Percentiles rank a stretch among this genome's conserved stretches.
These are phyloP conservation scores for Macrosteles quadrilineatus DNA, from an alignment of 1,140 invertebrate species.

Conservation along the genomic window DNA sequence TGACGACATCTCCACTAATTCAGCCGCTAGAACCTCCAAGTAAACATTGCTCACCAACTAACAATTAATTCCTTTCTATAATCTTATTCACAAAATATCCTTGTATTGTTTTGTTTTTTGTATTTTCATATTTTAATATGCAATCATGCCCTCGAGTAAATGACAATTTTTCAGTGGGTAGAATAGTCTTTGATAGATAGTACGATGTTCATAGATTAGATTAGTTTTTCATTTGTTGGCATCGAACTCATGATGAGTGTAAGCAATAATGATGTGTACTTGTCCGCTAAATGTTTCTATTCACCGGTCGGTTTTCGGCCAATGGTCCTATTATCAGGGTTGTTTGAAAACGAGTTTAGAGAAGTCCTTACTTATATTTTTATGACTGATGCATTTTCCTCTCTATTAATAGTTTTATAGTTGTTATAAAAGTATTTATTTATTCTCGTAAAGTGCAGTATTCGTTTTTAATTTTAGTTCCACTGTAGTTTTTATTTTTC, in stretches of 20 bases:
- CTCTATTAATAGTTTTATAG: neutral
- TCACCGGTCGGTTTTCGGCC: too few species aligned
- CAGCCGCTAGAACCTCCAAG: constrained; percentile 23
- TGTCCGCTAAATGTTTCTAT: too few species aligned
- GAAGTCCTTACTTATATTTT: constrained; percentile 9
- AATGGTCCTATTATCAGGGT: constrained; percentile 14
- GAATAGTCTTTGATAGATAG: constrained; percentile 14
- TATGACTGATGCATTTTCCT: constrained; percentile 23
- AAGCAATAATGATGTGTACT: constrained; percentile 13
- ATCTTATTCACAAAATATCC: constrained; percentile 12
- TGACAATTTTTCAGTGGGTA: neutral
- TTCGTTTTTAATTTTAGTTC: neutral
- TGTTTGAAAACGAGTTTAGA: neutral
- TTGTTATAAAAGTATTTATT: constrained; percentile 21
- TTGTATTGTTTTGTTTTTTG: constrained; percentile 22
- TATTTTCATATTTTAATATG: constrained; percentile 16
- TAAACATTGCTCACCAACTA: constrained; percentile 16
- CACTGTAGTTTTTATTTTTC: neutral
- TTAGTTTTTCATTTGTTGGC: constrained; percentile 9
- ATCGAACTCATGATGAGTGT: neutral
- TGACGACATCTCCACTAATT: constrained; percentile 38
- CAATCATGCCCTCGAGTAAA: neutral
- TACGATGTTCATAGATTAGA: constrained; percentile 14
- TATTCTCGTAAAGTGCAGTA: constrained; percentile 2
- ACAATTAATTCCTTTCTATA: neutral